A percentile compares a stretch with the other conserved stretches of the same genome.
These are phyloP conservation scores for Motacilla alba DNA, from an alignment of 2,113 vertebrate genomes.

Conservation along the genomic window DNA sequence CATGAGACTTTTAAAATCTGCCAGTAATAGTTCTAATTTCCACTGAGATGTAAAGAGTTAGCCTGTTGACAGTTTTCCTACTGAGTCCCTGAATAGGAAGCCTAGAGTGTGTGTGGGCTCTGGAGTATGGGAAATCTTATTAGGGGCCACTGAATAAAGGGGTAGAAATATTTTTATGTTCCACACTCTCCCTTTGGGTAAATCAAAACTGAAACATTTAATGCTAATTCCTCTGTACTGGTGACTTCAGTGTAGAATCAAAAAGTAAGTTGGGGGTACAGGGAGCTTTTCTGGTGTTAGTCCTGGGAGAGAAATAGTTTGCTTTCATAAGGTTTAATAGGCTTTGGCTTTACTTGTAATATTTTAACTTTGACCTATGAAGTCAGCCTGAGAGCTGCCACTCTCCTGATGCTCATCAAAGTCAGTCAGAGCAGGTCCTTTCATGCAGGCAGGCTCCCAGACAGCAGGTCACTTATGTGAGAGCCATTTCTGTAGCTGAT, in stretches of 20 bases:
- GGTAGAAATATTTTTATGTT: neutral
- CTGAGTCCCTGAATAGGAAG: neutral
- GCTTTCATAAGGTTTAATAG: neutral
- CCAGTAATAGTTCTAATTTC: slow-evolving; percentile 10
- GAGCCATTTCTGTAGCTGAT: neutral
- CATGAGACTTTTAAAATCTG: neutral
- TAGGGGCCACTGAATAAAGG: neutral
- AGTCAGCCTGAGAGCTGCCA: neutral
- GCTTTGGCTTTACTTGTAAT: neutral
- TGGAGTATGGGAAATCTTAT: slow-evolving; percentile 27
- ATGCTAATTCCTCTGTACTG: neutral
- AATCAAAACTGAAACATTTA: neutral
- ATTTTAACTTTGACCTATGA: neutral
- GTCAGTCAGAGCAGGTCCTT: neutral
- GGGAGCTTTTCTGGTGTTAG: neutral
- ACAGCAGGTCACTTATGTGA: neutral
- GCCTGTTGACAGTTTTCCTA: slow-evolving; percentile 23
- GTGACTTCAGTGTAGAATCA: neutral
- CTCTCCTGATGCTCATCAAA: neutral
- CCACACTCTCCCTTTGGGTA: neutral
- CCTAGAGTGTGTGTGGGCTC: slow-evolving; percentile 15
- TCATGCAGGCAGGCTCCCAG: neutral
- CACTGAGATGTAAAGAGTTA: neutral
- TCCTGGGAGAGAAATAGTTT: neutral
- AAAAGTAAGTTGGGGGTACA: neutral